Percentiles rank a stretch among this genome's conserved stretches.
Evolutionary conservation across 92 coral and sea anemone species (phyloP).

Genomic region (Parazoanthus atlanticus): DNA sequence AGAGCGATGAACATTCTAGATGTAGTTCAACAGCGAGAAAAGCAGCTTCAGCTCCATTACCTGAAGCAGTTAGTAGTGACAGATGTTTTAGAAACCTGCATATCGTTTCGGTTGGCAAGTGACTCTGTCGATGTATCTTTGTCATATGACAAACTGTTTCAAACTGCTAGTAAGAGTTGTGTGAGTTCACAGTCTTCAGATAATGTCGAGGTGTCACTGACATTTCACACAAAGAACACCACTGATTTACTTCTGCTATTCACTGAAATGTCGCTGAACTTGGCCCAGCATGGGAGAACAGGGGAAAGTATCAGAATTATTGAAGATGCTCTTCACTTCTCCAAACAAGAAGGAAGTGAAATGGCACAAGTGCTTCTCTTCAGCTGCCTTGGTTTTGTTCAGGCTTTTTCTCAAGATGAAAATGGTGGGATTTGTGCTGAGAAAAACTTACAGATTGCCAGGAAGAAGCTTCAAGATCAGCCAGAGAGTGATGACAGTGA

Average conservation of each 20-base stretch:
- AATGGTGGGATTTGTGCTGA: background rate
- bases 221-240: background rate
- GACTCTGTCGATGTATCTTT: background rate
- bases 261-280: background rate
- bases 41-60: background rate
- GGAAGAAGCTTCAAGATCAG: background rate
- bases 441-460: constrained; percentile 4
- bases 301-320: too few relatives aligned
- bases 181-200: background rate
- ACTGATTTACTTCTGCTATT: background rate
- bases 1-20: constrained; percentile 7
- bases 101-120: background rate
- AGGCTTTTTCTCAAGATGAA: background rate
- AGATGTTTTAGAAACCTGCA: constrained; percentile 1
- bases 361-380: constrained; percentile 8
- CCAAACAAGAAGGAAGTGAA: background rate
- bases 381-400: constrained; percentile 19
- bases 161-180: background rate
- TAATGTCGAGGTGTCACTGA: background rate
- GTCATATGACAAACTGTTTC: background rate
- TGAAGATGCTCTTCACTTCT: background rate
- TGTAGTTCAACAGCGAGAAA: background rate
- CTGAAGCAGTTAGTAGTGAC: background rate
- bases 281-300: background rate
- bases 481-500: background rate